Percentiles rank a stretch among this genome's conserved stretches.
Conservation (phyloP, 2,113 vertebrate species). For the Boulengerochromis microlepis region DNA sequence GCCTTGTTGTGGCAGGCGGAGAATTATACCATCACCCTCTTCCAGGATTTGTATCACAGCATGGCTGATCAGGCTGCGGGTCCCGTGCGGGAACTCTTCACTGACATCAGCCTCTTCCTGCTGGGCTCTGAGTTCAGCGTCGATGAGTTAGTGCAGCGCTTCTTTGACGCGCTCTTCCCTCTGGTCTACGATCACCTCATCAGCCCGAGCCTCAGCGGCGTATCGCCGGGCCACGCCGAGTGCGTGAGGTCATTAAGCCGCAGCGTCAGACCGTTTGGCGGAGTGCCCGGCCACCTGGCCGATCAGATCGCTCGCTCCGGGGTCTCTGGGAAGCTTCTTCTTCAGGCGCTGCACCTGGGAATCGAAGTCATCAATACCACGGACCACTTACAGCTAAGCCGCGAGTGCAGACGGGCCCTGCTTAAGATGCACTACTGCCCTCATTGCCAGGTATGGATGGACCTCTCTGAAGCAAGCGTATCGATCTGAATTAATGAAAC, state of each 20-base stretch:
- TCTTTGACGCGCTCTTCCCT: conserved; percentile 84
- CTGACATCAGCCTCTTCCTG: conserved; percentile 79
- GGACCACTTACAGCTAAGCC: conserved; percentile 79
- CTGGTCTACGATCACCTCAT: conserved; percentile 78
- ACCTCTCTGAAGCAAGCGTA: neutral
- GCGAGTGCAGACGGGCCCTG: conserved; percentile 79
- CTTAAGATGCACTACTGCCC: conserved; percentile 84
- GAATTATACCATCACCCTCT: conserved; percentile 74
- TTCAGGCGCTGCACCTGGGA: conserved; percentile 84
- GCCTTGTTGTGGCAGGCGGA: conserved; percentile 77
- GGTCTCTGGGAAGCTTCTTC: conserved; percentile 71
- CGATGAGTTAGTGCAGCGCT: conserved; percentile 77
- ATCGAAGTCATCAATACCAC: conserved; percentile 90
- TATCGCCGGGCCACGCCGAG: conserved; percentile 69
- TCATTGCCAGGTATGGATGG: conserved; percentile 71
- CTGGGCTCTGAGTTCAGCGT: conserved; percentile 77
- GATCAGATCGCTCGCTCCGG: conserved; percentile 71
- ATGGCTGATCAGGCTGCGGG: conserved; percentile 68
- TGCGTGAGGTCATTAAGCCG: conserved; percentile 70
- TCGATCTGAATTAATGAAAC: conserved; percentile 5
- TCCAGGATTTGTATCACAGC: conserved; percentile 70
- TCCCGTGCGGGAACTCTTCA: conserved; percentile 77
- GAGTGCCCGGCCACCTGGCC: conserved; percentile 56
- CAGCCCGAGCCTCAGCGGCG: conserved; percentile 61
- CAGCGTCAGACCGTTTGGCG: conserved; percentile 73